Conservation (phyloP, 2,113 vertebrate genomes). For the Trichomycterus rosablanca region DNA sequence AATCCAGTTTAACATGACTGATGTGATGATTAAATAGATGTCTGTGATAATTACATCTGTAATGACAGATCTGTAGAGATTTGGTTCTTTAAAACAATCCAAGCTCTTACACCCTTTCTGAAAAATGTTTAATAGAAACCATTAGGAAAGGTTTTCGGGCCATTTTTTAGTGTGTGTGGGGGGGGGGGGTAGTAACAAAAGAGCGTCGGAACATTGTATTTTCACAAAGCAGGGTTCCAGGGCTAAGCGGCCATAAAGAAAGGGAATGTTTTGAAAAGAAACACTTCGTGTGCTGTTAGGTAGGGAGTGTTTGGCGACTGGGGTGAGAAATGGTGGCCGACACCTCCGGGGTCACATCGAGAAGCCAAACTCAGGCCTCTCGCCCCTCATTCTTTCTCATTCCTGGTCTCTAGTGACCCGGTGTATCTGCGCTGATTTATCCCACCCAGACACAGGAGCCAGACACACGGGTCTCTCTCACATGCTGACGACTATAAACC, state of each 20-base stretch:
- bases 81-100: no score
- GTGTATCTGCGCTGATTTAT: slow-evolving; percentile 59
- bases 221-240: slow-evolving; percentile 71
- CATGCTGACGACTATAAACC: slow-evolving; percentile 41
- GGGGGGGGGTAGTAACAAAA: no score
- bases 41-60: no score
- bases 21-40: no score
- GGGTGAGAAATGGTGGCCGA: slow-evolving; percentile 54
- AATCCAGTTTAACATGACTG: no score
- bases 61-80: no score
- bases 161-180: slow-evolving; percentile 43
- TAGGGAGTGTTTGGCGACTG: slow-evolving; percentile 55
- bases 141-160: slow-evolving; percentile 10
- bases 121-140: not conserved
- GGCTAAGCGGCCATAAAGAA: slow-evolving; percentile 76
- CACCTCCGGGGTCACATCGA: slow-evolving; percentile 49
- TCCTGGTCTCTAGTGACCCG: slow-evolving; percentile 44
- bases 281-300: slow-evolving; percentile 65
- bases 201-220: slow-evolving; percentile 64
- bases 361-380: slow-evolving; percentile 51
- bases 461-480: slow-evolving; percentile 35
- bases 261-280: slow-evolving; percentile 94
- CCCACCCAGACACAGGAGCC: slow-evolving; percentile 43
- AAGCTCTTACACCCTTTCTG: no score
- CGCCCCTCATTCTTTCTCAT: slow-evolving; percentile 38